Conservation (phyloP, 2,888 invertebrate genomes). For the Drosophila vallismaia region DNA sequence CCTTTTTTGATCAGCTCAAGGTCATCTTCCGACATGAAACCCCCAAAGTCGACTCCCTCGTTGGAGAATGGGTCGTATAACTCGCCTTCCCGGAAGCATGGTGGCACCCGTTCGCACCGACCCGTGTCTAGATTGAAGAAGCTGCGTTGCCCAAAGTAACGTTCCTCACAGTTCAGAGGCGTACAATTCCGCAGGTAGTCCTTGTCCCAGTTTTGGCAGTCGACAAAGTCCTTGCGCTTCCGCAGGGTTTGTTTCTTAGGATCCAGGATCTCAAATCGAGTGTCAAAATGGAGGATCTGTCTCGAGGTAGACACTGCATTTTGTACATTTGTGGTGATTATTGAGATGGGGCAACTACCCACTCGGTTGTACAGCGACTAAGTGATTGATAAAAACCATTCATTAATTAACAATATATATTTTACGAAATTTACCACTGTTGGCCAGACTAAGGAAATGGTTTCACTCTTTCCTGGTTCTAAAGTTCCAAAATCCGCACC, state of each 20-base stretch:
- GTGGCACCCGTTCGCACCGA: slow-evolving; percentile 70
- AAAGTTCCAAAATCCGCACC: slow-evolving; percentile 81
- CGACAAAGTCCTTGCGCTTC: slow-evolving; percentile 59
- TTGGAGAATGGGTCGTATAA: slow-evolving; percentile 64
- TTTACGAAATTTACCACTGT: slow-evolving; percentile 70
- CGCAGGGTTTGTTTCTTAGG: slow-evolving; percentile 58
- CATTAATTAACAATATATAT: not conserved
- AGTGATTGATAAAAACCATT: not conserved
- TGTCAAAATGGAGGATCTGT: slow-evolving; percentile 74
- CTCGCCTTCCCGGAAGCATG: slow-evolving; percentile 31
- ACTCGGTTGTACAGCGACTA: slow-evolving; percentile 82
- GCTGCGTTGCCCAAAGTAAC: slow-evolving; percentile 85
- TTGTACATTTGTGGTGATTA: slow-evolving; percentile 64
- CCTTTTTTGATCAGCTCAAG: slow-evolving; percentile 55
- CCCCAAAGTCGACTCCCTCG: slow-evolving; percentile 58
- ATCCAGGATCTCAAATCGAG: slow-evolving; percentile 75
- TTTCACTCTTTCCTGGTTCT: slow-evolving; percentile 67
- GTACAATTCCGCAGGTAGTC: slow-evolving; percentile 84
- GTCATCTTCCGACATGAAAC: slow-evolving; percentile 60
- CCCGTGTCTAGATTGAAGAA: slow-evolving; percentile 83
- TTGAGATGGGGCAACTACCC: slow-evolving; percentile 76
- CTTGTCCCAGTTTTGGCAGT: slow-evolving; percentile 83
- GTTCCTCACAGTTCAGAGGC: slow-evolving; percentile 85
- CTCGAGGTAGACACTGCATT: slow-evolving; percentile 52
- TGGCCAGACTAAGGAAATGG: slow-evolving; percentile 81